Percentiles rank a stretch among this genome's conserved stretches.
These are phyloP conservation scores for Carcinoscorpius rotundicauda DNA, from an alignment of 1,140 invertebrate genomes.

Conservation along the genomic window DNA sequence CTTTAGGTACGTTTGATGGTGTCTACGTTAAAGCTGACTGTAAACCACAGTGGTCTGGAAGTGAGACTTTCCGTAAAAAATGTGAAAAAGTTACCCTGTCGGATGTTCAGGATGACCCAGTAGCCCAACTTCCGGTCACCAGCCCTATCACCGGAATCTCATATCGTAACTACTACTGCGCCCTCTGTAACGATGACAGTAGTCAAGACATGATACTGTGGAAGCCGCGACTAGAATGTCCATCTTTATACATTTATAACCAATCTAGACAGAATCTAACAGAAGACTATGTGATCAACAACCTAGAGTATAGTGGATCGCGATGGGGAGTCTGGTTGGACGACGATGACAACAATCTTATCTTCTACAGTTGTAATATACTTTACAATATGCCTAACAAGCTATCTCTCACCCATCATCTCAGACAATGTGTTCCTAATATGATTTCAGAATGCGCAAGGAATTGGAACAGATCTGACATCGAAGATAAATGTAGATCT, in stretches of 20 bases:
- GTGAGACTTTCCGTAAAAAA: too few species aligned
- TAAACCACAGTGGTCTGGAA: too few species aligned
- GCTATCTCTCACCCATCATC: too few species aligned
- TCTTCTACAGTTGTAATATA: conserved; percentile 14
- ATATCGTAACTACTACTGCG: conserved; percentile 43
- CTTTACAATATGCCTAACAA: conserved; percentile 10
- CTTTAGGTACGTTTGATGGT: too few species aligned
- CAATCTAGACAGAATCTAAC: conserved; percentile 8
- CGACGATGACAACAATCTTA: conserved; percentile 2
- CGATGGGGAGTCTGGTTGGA: conserved; percentile 15
- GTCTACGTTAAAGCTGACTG: too few species aligned
- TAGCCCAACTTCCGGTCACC: conserved; percentile 36
- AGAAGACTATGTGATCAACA: conserved; percentile 11
- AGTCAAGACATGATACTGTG: too few species aligned
- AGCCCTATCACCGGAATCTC: conserved; percentile 34
- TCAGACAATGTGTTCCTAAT: neutral
- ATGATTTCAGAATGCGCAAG: neutral
- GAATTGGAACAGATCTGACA: too few species aligned
- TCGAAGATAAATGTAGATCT: too few species aligned
- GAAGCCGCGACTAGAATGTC: too few species aligned
- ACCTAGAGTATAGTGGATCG: conserved; percentile 3
- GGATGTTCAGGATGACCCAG: conserved; percentile 23
- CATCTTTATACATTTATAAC: conserved; percentile 3
- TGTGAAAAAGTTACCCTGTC: too few species aligned
- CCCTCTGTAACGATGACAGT: conserved; percentile 39